Percentiles rank a stretch among this genome's conserved stretches.
phyloP scores from a whole-genome alignment of 2,113 vertebrate species.

The Mugil cephalus region DNA sequence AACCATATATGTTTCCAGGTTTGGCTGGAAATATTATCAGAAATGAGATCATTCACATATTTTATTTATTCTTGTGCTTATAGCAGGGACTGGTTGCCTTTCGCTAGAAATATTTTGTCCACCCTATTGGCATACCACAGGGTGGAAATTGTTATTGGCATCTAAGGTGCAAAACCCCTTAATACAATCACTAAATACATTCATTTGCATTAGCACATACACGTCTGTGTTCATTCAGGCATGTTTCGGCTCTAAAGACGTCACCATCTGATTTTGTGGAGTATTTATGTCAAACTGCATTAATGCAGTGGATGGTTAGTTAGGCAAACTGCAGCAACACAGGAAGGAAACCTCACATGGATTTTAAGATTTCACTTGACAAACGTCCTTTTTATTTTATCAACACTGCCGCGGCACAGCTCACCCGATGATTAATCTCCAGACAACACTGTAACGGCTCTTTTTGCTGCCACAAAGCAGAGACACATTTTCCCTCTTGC shows the following conservation, averaged over 20 bases:
- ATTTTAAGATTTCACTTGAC: slow-evolving; percentile 9
- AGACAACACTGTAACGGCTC: slow-evolving; percentile 26
- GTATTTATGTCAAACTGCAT: no score
- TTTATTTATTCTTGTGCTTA: not conserved
- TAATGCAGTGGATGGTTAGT: not conserved
- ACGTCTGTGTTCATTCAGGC: not conserved
- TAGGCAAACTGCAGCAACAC: not conserved
- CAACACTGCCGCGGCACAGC: not conserved
- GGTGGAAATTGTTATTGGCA: no score
- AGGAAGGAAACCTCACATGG: not conserved
- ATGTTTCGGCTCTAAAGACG: not conserved
- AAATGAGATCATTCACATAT: not conserved
- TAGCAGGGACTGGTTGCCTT: not conserved
- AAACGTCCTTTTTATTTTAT: not conserved
- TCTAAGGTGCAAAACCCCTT: no score
- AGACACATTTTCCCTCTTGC: slow-evolving; percentile 53
- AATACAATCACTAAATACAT: no score
- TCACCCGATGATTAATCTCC: slow-evolving; percentile 11
- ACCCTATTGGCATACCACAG: no score
- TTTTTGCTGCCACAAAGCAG: slow-evolving; percentile 25
- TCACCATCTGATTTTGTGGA: not conserved
- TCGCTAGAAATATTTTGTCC: not conserved
- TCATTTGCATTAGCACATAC: not conserved
- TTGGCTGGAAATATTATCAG: not conserved
- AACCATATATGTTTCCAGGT: not conserved